Evolutionary conservation across 2,797 vertebrate genomes (phyloP).

Genomic region (Chelonia mydas): DNA sequence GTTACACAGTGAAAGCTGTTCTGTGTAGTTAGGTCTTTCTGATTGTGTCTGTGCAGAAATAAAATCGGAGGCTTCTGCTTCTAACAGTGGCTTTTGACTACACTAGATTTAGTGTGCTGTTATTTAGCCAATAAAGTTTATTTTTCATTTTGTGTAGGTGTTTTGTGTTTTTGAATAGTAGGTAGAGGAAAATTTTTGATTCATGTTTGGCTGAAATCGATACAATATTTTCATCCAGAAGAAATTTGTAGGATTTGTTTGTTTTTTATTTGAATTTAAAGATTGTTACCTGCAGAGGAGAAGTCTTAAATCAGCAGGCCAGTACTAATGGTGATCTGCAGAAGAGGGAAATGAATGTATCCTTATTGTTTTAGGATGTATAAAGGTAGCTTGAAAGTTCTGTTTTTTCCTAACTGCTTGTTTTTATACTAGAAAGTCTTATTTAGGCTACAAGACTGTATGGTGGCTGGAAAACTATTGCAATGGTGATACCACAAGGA

Average conservation of each 20-base stretch:
- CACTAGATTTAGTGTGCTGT: not conserved
- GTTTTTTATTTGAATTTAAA: not conserved
- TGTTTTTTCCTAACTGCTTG: too few species aligned
- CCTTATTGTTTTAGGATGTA: not conserved
- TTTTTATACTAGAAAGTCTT: too few species aligned
- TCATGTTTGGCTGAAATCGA: not conserved
- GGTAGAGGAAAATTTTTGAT: not conserved
- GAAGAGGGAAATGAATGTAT: not conserved
- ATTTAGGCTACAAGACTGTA: too few species aligned
- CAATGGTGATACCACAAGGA: not conserved
- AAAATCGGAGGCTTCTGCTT: not conserved
- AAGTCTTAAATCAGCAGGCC: not conserved
- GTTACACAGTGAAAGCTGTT: not conserved
- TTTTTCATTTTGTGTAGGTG: not conserved
- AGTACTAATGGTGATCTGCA: not conserved
- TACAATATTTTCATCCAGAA: not conserved
- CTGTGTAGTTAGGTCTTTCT: not conserved
- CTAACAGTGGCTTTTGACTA: not conserved
- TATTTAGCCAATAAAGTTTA: not conserved
- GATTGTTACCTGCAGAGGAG: not conserved
- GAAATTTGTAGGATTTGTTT: not conserved
- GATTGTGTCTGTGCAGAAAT: not conserved
- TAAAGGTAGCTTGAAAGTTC: not conserved
- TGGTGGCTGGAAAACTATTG: not conserved
- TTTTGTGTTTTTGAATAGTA: not conserved